Evolutionary conservation across 2,888 invertebrate genomes (phyloP).

Genomic region (Glaucopsyche alexis): DNA sequence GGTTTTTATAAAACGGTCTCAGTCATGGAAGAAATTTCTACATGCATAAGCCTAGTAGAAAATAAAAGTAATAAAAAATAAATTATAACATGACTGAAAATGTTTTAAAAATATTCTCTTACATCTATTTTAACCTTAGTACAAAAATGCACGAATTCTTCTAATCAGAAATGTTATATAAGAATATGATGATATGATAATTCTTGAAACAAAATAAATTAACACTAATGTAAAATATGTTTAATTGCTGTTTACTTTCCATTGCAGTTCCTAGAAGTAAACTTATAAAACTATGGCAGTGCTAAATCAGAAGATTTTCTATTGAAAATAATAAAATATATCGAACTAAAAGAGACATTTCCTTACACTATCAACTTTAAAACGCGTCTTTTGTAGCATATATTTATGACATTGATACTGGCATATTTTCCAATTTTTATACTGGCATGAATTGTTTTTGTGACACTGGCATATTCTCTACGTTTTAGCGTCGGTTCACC

Average conservation of each 20-base stretch:
- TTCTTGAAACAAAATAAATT: not conserved
- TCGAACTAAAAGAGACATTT: too few species aligned
- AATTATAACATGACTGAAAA: slow-evolving; percentile 36
- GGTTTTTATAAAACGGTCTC: slow-evolving; percentile 9
- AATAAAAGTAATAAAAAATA: not conserved
- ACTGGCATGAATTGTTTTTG: too few species aligned
- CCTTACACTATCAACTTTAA: too few species aligned
- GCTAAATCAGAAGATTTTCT: not conserved
- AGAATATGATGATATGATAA: not conserved
- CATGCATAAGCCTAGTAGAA: slow-evolving; percentile 1
- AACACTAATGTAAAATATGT: not conserved
- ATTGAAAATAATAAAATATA: too few species aligned
- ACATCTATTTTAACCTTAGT: slow-evolving; percentile 29
- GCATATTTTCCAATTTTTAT: too few species aligned
- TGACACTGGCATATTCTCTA: too few species aligned
- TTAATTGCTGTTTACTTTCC: not conserved
- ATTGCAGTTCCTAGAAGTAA: not conserved
- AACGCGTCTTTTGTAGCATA: too few species aligned
- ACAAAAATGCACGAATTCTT: not conserved
- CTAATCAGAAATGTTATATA: not conserved
- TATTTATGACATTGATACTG: too few species aligned
- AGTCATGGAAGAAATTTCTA: slow-evolving; percentile 10
- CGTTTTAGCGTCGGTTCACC: too few species aligned
- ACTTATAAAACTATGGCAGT: not conserved
- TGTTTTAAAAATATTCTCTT: slow-evolving; percentile 37